These are phyloP conservation scores for Prietella phreatophila DNA, from an alignment of 2,113 vertebrate species.

Conservation along the genomic window DNA sequence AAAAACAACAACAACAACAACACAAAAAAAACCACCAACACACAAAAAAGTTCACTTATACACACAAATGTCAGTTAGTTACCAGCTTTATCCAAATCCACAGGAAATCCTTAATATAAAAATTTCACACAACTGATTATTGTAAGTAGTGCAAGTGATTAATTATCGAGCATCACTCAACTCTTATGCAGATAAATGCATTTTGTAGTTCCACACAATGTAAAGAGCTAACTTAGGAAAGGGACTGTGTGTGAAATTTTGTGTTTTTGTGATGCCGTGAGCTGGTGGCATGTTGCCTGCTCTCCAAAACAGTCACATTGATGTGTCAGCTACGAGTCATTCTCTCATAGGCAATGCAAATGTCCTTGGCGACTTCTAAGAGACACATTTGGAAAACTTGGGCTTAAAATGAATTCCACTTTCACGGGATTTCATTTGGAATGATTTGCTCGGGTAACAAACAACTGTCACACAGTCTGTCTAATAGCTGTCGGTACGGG, in stretches of 20 bases:
- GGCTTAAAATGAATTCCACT: too few relatives aligned
- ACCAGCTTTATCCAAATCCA: neutral
- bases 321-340: conserved; percentile 54
- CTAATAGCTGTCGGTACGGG: neutral
- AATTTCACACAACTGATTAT: too few relatives aligned
- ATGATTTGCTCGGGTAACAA: conserved; percentile 37
- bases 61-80: neutral
- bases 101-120: neutral
- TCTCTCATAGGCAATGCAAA: conserved; percentile 18
- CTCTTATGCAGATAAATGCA: neutral
- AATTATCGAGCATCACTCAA: neutral
- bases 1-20: neutral
- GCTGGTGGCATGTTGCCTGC: conserved; percentile 9
- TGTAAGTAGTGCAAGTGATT: neutral
- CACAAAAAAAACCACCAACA: too few relatives aligned
- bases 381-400: neutral
- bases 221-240: neutral
- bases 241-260: conserved; percentile 18
- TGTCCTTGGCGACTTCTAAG: neutral
- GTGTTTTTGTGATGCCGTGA: too few relatives aligned
- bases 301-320: conserved; percentile 51
- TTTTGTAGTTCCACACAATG: neutral
- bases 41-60: neutral
- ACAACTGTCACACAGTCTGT: neutral
- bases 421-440: neutral